Percentiles rank a stretch among this genome's conserved stretches.
phyloP scores from a whole-genome alignment of 2,113 vertebrate genomes.

The Pelecanus crispus region DNA sequence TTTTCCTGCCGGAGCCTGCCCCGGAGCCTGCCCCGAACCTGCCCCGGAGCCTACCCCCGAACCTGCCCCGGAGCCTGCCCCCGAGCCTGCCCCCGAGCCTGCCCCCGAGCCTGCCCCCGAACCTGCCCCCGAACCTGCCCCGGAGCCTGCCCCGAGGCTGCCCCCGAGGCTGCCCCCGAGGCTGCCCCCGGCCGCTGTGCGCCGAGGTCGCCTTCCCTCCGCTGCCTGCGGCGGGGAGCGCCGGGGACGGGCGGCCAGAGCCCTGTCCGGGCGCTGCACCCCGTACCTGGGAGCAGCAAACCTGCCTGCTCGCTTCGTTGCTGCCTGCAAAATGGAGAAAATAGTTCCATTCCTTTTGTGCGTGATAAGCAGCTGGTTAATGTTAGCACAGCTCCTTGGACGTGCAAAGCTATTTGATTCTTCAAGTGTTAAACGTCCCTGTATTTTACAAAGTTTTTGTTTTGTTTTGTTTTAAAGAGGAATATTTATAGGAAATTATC shows the following conservation, averaged over 20 bases:
- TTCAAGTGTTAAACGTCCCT: not conserved
- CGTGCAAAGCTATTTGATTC: fast-evolving
- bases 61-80: not conserved
- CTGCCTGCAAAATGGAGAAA: not conserved
- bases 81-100: not conserved
- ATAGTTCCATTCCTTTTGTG: not conserved
- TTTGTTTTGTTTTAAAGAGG: too few relatives aligned
- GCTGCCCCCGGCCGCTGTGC: not conserved
- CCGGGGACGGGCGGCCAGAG: not conserved
- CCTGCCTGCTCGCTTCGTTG: not conserved
- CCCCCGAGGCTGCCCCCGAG: too few relatives aligned
- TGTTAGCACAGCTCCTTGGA: not conserved
- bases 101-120: not conserved
- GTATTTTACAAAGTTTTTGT: not conserved
- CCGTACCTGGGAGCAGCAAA: not conserved
- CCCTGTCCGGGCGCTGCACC: too few relatives aligned
- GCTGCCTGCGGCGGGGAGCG: not conserved
- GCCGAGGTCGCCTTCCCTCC: not conserved
- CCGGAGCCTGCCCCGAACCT: not conserved
- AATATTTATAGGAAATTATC: too few relatives aligned
- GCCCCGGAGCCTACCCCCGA: not conserved
- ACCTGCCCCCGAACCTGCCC: too few relatives aligned
- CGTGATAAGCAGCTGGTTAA: not conserved
- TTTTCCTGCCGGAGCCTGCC: not conserved
- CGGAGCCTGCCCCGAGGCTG: too few relatives aligned